phyloP scores from a whole-genome alignment of 2,888 invertebrate genomes.

The Tipula confusa region DNA sequence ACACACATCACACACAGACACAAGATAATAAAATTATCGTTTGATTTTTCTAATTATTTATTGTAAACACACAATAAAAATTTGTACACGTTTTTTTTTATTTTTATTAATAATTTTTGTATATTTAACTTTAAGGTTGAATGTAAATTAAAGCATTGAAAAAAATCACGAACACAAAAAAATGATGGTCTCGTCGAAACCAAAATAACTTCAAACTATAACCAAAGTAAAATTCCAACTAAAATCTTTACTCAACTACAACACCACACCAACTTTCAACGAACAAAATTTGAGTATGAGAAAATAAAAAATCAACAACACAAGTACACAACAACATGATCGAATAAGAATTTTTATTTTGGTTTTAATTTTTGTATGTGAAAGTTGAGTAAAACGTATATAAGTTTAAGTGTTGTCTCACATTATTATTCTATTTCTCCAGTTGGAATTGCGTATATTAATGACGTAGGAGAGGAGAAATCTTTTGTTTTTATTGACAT shows the following conservation, averaged over 20 bases:
- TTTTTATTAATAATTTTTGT: neutral
- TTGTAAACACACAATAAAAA: conserved; percentile 4
- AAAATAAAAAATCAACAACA: neutral
- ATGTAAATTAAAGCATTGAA: neutral
- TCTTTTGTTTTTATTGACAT: neutral
- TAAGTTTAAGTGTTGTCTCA: neutral
- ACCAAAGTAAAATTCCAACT: conserved; percentile 20
- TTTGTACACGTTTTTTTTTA: neutral
- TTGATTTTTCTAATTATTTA: neutral
- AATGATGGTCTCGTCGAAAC: neutral
- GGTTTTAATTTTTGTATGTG: neutral
- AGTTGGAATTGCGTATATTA: neutral
- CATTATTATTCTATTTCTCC: neutral
- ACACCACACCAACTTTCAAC: neutral
- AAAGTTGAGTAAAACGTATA: neutral
- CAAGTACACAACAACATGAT: neutral
- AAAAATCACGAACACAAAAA: neutral
- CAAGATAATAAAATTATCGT: conserved; percentile 7
- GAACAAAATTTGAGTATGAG: neutral
- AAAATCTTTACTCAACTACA: neutral
- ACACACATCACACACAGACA: too few species aligned
- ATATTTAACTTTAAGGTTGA: neutral
- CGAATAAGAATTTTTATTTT: neutral
- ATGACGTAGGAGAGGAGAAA: neutral
- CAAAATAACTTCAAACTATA: neutral